Conservation (phyloP, 2,888 invertebrate genomes). For the Homarus gammarus region DNA sequence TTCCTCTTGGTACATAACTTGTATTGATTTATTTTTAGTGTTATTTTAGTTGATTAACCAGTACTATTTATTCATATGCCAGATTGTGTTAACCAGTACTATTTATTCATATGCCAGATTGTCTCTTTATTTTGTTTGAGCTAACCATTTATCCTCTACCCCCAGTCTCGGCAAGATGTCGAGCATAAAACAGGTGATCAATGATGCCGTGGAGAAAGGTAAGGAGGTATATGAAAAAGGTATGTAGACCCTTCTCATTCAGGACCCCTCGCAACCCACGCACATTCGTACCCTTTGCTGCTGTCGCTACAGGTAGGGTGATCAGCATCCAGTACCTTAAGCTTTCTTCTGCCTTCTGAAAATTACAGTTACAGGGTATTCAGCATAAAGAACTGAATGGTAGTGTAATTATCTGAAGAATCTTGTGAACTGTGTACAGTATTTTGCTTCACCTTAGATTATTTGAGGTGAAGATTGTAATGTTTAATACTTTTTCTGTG, state of each 20-base stretch:
- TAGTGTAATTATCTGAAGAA: too few species aligned
- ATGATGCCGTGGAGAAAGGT: conserved; percentile 76
- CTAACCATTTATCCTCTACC: conserved; percentile 11
- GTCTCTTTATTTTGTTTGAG: conserved; percentile 1
- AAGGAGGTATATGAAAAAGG: conserved; percentile 76
- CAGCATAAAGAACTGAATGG: too few species aligned
- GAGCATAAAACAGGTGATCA: conserved; percentile 76
- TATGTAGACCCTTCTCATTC: conserved; percentile 63
- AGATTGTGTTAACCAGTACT: too few species aligned
- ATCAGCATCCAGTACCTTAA: conserved; percentile 26
- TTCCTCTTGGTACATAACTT: neutral
- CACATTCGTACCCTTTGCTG: conserved; percentile 56
- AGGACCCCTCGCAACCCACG: conserved; percentile 72
- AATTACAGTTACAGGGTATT: neutral
- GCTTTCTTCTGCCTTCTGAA: neutral
- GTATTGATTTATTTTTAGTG: neutral
- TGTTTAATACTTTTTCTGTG: too few species aligned
- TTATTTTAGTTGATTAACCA: too few species aligned
- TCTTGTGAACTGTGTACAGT: too few species aligned
- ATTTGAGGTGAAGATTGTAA: too few species aligned
- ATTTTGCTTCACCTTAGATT: too few species aligned
- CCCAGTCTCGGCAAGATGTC: conserved; percentile 73
- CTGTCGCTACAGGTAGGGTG: conserved; percentile 21
- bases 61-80: too few species aligned
- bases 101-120: neutral